Percentiles rank a stretch among this genome's conserved stretches.
Evolutionary conservation across 1,140 invertebrate genomes (phyloP).

Genomic region (Vanessa tameamea): DNA sequence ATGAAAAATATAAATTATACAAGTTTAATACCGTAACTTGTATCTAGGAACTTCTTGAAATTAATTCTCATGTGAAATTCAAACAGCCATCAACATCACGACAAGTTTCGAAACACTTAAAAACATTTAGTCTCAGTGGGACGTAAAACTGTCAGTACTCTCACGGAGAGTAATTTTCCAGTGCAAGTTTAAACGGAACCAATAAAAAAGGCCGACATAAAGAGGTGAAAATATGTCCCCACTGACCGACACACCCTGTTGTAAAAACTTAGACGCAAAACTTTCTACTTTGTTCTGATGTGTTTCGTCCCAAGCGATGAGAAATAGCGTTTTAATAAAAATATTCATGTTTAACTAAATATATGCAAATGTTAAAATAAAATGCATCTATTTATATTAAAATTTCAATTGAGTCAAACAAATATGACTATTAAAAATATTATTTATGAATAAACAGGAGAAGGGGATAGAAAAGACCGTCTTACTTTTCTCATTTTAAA

Average conservation of each 20-base stretch:
- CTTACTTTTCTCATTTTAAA: not conserved
- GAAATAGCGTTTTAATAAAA: not conserved
- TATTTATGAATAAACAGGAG: not conserved
- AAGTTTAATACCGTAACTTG: no score
- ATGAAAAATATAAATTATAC: no score
- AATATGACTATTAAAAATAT: no score
- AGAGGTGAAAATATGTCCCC: slow-evolving; percentile 17
- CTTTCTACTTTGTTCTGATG: slow-evolving; percentile 13
- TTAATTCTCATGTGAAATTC: slow-evolving; percentile 9
- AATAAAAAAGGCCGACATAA: slow-evolving; percentile 16
- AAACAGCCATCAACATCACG: not conserved
- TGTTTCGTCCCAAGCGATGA: not conserved
- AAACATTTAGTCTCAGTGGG: slow-evolving; percentile 10
- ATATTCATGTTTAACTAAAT: not conserved
- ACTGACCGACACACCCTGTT: slow-evolving; percentile 15
- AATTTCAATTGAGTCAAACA: no score
- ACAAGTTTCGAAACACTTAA: slow-evolving; percentile 12
- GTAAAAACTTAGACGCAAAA: slow-evolving; percentile 17
- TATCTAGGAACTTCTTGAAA: not conserved
- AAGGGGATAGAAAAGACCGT: not conserved
- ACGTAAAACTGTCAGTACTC: slow-evolving; percentile 9
- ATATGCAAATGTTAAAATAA: no score
- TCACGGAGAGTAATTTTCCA: slow-evolving; percentile 13
- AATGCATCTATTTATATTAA: no score
- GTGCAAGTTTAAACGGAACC: slow-evolving; percentile 9